Percentiles rank a stretch among this genome's conserved stretches.
phyloP scores from a whole-genome alignment of 2,888 invertebrate genomes.

The Chesias legatella region DNA sequence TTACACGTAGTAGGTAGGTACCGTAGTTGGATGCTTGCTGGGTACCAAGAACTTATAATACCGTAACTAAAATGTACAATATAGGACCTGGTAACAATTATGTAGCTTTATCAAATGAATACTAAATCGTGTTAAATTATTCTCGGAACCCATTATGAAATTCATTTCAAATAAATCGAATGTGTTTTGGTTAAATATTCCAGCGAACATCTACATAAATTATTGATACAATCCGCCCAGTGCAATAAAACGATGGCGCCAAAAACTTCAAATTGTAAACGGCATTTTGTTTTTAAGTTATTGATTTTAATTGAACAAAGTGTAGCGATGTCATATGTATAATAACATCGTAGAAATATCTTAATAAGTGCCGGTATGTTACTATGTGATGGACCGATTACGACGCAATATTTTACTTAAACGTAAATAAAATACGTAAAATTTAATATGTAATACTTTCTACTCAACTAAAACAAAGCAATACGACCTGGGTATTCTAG shows the following conservation, averaged over 20 bases:
- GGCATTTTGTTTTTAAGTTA: neutral
- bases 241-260: slow-evolving; percentile 34
- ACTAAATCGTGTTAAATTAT: slow-evolving; percentile 29
- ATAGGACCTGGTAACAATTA: slow-evolving; percentile 20
- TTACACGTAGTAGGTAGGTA: too few species aligned
- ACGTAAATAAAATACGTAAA: too few species aligned
- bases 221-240: slow-evolving; percentile 27
- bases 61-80: slow-evolving; percentile 7
- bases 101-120: slow-evolving; percentile 26
- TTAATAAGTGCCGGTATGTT: too few species aligned
- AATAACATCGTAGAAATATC: too few species aligned
- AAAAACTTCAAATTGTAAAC: slow-evolving; percentile 14
- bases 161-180: slow-evolving; percentile 19
- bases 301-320: too few species aligned
- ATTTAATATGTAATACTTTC: too few species aligned
- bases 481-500: too few species aligned
- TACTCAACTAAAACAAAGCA: too few species aligned
- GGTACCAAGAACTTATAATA: neutral
- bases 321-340: too few species aligned
- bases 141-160: slow-evolving; percentile 27
- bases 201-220: slow-evolving; percentile 15
- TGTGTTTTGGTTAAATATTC: slow-evolving; percentile 13
- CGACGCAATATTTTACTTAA: too few species aligned
- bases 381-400: too few species aligned
- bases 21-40: too few species aligned